phyloP scores from a whole-genome alignment of 2,888 invertebrate species.

The Amblyteles armatorius region DNA sequence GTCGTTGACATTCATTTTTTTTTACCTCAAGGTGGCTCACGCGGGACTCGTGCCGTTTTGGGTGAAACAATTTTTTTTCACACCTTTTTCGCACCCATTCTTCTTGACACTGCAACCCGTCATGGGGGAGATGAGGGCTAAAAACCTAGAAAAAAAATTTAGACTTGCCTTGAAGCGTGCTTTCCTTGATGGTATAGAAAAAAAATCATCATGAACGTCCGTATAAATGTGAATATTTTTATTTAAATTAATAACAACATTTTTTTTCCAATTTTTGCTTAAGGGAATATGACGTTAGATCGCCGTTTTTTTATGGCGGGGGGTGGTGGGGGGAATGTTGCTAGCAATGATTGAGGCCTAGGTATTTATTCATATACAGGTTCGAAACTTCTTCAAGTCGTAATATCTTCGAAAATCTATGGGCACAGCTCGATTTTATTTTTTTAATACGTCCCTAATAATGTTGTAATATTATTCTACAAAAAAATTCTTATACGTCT shows the following conservation, averaged over 20 bases:
- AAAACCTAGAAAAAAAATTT: neutral
- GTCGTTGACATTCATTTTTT: neutral
- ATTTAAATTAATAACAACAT: neutral
- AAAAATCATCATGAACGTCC: neutral
- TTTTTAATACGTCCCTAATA: too few species aligned
- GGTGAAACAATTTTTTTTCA: constrained; percentile 68
- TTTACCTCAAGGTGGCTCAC: constrained; percentile 35
- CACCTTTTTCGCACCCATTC: constrained; percentile 19
- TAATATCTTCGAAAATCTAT: too few species aligned
- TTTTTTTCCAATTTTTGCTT: too few species aligned
- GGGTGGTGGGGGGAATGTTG: too few species aligned
- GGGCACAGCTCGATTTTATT: too few species aligned
- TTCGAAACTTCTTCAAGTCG: too few species aligned
- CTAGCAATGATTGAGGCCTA: too few species aligned
- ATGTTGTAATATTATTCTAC: too few species aligned
- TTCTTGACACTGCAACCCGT: neutral
- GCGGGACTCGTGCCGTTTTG: constrained; percentile 73
- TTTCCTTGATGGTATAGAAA: neutral
- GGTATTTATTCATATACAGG: too few species aligned
- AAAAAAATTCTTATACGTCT: too few species aligned
- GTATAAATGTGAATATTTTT: neutral
- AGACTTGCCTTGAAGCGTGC: neutral
- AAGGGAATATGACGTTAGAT: too few species aligned
- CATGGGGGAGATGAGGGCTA: neutral
- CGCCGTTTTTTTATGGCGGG: too few species aligned